Percentiles rank a stretch among this genome's conserved stretches.
These are phyloP conservation scores for Lycocerus yunnanus DNA, from an alignment of 2,888 invertebrate species.

Conservation along the genomic window DNA sequence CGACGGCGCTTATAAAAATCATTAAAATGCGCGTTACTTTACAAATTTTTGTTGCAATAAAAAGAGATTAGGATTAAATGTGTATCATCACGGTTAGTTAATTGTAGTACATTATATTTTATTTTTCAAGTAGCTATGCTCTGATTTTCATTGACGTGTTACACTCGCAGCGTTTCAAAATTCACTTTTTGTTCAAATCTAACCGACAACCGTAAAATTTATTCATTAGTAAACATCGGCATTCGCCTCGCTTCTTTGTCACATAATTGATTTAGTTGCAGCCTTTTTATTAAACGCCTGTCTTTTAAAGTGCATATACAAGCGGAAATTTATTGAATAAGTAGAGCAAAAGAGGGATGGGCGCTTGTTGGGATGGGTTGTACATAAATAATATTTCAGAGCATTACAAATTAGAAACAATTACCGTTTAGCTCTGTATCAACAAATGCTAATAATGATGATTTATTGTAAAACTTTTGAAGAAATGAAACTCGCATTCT, in stretches of 20 bases:
- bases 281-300: slow-evolving; percentile 26
- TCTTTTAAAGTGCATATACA: slow-evolving; percentile 12
- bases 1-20: too few relatives aligned
- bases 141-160: slow-evolving; percentile 7
- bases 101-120: neutral
- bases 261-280: slow-evolving; percentile 32
- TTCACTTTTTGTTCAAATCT: slow-evolving; percentile 27
- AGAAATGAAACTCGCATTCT: slow-evolving; percentile 19
- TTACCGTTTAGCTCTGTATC: slow-evolving; percentile 5
- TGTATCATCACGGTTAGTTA: neutral
- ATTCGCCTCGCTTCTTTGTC: slow-evolving; percentile 31
- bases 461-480: slow-evolving; percentile 16
- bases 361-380: neutral
- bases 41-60: neutral
- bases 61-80: neutral
- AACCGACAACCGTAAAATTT: slow-evolving; percentile 32
- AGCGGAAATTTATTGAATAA: slow-evolving; percentile 22
- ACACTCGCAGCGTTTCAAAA: slow-evolving; percentile 11
- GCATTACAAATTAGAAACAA: neutral
- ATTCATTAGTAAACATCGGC: slow-evolving; percentile 32
- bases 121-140: neutral
- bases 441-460: slow-evolving; percentile 11
- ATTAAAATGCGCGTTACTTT: neutral
- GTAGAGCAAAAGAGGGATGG: neutral
- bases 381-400: neutral